Conservation (phyloP, 2,797 vertebrate genomes). For the Hozukius guyotensis region DNA sequence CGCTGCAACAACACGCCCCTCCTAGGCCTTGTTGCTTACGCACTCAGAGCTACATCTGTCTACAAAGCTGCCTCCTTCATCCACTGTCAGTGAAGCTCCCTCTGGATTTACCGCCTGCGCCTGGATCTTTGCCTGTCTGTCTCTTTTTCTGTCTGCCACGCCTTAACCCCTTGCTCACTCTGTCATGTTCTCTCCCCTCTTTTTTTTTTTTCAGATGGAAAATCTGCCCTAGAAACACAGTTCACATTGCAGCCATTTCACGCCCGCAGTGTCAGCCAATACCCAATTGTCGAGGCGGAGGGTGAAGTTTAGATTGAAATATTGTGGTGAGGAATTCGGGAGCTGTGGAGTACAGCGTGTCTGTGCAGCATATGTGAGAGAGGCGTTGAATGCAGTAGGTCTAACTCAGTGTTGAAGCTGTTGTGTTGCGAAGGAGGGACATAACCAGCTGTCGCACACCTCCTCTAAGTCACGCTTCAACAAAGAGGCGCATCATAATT, state of each 20-base stretch:
- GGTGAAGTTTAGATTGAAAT: conserved; percentile 38
- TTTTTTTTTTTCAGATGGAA: neutral
- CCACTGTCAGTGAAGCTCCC: conserved; percentile 55
- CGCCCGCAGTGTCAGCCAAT: conserved; percentile 15
- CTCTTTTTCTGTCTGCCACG: conserved; percentile 39
- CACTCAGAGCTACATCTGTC: conserved; percentile 61
- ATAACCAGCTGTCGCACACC: conserved; percentile 55
- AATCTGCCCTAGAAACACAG: conserved; percentile 39
- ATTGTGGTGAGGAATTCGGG: neutral
- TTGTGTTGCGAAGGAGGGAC: conserved; percentile 35
- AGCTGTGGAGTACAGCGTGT: neutral
- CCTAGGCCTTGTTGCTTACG: conserved; percentile 40
- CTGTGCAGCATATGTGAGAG: conserved; percentile 41
- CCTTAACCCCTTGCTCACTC: conserved; percentile 44
- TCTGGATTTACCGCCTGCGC: conserved; percentile 45
- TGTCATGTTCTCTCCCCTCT: neutral
- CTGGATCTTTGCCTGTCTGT: conserved; percentile 41
- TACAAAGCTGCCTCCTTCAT: conserved; percentile 63
- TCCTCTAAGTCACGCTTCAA: conserved; percentile 59
- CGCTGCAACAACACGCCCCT: conserved; percentile 30
- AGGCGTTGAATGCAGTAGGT: conserved; percentile 26
- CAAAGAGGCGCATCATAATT: conserved; percentile 41
- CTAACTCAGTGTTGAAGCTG: conserved; percentile 23
- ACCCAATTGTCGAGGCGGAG: conserved; percentile 10
- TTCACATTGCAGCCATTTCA: conserved; percentile 34